These are phyloP conservation scores for Fragum whitleyi DNA, from an alignment of 2,888 invertebrate species.

Conservation along the genomic window DNA sequence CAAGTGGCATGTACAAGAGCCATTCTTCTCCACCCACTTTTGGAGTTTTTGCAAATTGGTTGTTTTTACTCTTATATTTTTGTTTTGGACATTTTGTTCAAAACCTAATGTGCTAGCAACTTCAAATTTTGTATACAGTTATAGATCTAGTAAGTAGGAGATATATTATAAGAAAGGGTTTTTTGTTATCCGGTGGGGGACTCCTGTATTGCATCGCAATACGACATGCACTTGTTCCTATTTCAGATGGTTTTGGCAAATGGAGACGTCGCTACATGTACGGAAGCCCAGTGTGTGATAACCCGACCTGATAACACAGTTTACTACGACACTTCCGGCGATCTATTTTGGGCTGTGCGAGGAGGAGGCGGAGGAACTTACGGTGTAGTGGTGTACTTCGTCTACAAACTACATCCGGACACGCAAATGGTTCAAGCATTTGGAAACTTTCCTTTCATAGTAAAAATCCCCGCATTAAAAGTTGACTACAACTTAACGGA, in stretches of 20 bases:
- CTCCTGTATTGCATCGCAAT: no score
- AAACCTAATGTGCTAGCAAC: no score
- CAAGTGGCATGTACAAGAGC: no score
- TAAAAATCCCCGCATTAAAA: conserved; percentile 4
- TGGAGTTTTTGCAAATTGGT: no score
- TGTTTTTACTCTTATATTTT: no score
- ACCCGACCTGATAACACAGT: conserved; percentile 14
- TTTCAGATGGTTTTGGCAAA: conserved; percentile 58
- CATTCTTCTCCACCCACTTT: no score
- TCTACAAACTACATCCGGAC: conserved; percentile 55
- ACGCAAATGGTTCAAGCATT: conserved; percentile 40
- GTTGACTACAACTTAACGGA: conserved; percentile 6
- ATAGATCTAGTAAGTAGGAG: no score
- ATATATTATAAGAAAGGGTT: no score
- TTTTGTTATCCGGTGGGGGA: no score
- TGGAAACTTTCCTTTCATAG: conserved; percentile 23
- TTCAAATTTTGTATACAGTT: no score
- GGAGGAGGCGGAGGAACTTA: conserved; percentile 69
- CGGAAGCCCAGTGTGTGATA: conserved; percentile 28
- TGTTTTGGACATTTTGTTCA: no score
- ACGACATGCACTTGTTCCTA: no score
- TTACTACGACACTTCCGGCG: conserved; percentile 28
- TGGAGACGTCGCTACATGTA: conserved; percentile 52
- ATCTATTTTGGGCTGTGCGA: conserved; percentile 68
- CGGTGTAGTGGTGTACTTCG: conserved; percentile 53